Base-by-base conservation (phyloP, 1,140 invertebrate genomes). In the Lepeophtheirus salmonis region DNA sequence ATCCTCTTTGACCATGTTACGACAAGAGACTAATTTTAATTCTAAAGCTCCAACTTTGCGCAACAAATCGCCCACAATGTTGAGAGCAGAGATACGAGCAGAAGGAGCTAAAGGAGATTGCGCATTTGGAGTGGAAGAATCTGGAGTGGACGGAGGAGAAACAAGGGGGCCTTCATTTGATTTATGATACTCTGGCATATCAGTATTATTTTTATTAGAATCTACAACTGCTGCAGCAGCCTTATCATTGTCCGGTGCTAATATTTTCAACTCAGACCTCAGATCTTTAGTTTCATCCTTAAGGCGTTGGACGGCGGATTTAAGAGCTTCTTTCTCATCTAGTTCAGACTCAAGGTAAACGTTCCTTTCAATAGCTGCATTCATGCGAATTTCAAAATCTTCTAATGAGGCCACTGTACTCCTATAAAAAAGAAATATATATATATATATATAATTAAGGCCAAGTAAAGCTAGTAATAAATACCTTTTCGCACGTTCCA, bases 201-300 rank as follows among this genome's bases (percentile, higher is more conserved):
- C 52, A 14, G n/a, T 20, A n/a, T 14, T 20, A 3, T 21, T 21
- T 13, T 54, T 54, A 16, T 25, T 26, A n/a, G 55, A 57, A 41
- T 25, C 23, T 22, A 41, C 65, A 63, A 13, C 59, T n/a, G n/a
- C n/a, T n/a, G n/a, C n/a, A 48, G 56, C 30, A 13, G 60, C 23
- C 20, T 62, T 62, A 53, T 65, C 63, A 50, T 64, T 65, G 61
- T 65, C 64, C 24, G 64, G 63, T 6, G 16, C 25, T 2, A 61
- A 41, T 2, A 62, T 56, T 21, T 24, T 48, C 1, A 56, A 50
- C 26, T 62, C 26, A 24, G 26, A 63, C 57, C 16, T 72, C 64
- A 64, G 69, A 89, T 89, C 91, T 84, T 89, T 82, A 18, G 88
- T 84, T 83, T 97, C 92, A 78, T 97, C 92, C 73, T 89, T 94